These are phyloP conservation scores for Centropus unirufus DNA, from an alignment of 2,113 vertebrate species.

Conservation along the genomic window DNA sequence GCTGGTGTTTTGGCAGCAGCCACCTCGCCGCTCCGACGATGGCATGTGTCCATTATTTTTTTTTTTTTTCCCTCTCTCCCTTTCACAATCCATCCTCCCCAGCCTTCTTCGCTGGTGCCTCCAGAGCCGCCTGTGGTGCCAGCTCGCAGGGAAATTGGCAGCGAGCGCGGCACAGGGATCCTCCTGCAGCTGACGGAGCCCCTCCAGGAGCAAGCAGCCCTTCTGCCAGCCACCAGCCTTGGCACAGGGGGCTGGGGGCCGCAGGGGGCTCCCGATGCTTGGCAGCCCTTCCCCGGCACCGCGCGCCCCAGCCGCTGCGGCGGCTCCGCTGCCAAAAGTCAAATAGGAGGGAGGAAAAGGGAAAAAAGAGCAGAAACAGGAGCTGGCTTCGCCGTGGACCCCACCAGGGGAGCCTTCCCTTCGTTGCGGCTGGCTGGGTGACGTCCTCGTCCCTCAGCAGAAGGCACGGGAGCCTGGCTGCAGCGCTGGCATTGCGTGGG, in stretches of 20 bases:
- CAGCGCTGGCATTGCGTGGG: accelerated
- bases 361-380: not conserved
- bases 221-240: slow-evolving; percentile 70
- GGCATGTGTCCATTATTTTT: slow-evolving; percentile 77
- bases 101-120: slow-evolving; percentile 49
- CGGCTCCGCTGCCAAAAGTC: slow-evolving; percentile 36
- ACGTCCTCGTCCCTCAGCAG: accelerated
- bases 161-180: slow-evolving; percentile 57
- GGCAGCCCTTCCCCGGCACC: slow-evolving; percentile 32
- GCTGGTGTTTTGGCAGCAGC: slow-evolving; percentile 60
- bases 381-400: not conserved
- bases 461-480: not conserved
- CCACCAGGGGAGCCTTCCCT: not conserved
- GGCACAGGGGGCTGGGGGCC: slow-evolving; percentile 38
- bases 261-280: slow-evolving; percentile 16
- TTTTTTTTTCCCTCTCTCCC: not conserved
- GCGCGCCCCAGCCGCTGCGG: not conserved
- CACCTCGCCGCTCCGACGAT: slow-evolving; percentile 53
- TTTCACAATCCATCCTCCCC: slow-evolving; percentile 57
- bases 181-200: slow-evolving; percentile 70
- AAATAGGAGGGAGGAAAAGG: not conserved
- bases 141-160: slow-evolving; percentile 75
- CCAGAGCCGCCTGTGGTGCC: slow-evolving; percentile 71
- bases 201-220: slow-evolving; percentile 61
- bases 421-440: not conserved